Conservation (phyloP, 2,888 invertebrate genomes). For the Patella depressa region DNA sequence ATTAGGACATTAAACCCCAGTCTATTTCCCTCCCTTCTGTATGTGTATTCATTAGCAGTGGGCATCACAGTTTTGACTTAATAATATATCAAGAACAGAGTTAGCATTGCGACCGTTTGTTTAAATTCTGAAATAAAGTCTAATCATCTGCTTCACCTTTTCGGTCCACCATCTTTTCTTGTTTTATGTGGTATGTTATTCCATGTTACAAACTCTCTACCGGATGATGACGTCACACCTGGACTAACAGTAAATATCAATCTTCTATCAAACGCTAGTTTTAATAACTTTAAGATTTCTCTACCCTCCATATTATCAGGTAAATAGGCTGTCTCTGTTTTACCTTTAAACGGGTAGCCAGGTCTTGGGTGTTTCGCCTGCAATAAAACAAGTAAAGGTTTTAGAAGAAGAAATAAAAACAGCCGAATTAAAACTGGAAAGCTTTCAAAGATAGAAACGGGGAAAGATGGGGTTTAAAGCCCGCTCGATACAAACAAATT, state of each 20-base stretch:
- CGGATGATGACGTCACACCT: slow-evolving; percentile 56
- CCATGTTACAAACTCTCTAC: slow-evolving; percentile 56
- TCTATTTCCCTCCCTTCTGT: no score
- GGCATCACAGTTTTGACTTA: no score
- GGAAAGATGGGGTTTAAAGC: no score
- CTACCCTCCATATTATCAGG: slow-evolving; percentile 56
- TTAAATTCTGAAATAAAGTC: no score
- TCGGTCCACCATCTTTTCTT: not conserved
- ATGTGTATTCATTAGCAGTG: no score
- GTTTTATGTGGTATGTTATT: slow-evolving; percentile 58
- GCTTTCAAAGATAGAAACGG: no score
- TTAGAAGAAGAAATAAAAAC: not conserved
- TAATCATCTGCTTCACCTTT: no score
- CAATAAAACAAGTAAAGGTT: not conserved
- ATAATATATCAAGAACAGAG: no score
- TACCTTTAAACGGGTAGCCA: slow-evolving; percentile 49
- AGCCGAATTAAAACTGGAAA: no score
- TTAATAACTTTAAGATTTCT: slow-evolving; percentile 44
- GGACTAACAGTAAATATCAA: slow-evolving; percentile 55
- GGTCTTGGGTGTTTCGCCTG: slow-evolving; percentile 53
- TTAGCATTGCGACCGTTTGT: no score
- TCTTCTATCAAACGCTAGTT: slow-evolving; percentile 53
- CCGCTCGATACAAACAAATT: no score
- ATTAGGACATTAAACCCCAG: no score
- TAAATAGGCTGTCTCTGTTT: slow-evolving; percentile 48